Evolutionary conservation across 2,888 invertebrate genomes (phyloP).

Genomic region (Calliopum simillimum): DNA sequence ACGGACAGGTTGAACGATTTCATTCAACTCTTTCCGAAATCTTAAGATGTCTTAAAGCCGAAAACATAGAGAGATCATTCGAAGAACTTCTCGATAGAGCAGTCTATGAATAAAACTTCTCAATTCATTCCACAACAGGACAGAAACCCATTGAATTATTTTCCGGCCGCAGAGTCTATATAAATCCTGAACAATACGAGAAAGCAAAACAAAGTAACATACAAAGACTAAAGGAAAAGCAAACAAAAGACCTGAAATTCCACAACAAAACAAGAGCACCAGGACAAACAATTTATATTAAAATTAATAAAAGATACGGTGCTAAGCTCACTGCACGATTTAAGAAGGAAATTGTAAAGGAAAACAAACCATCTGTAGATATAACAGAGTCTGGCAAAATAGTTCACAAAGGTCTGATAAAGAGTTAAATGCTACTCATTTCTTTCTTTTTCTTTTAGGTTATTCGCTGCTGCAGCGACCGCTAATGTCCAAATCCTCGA

Average conservation of each 20-base stretch:
- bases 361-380: neutral
- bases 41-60: constrained; percentile 30
- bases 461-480: neutral
- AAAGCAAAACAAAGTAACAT: neutral
- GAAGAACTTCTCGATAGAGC: constrained; percentile 35
- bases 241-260: neutral
- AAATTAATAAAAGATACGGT: neutral
- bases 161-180: constrained; percentile 34
- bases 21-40: constrained; percentile 45
- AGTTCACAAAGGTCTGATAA: neutral
- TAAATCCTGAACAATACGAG: neutral
- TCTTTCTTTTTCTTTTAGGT: neutral
- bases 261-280: neutral
- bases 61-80: constrained; percentile 22
- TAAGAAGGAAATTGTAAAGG: neutral
- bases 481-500: no score
- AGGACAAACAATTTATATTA: neutral
- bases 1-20: constrained; percentile 42
- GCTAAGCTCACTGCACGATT: neutral
- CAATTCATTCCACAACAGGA: constrained; percentile 35
- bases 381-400: neutral
- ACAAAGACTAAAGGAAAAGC: neutral
- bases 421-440: neutral
- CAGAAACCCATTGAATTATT: constrained; percentile 37
- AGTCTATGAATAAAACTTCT: constrained; percentile 38